Evolutionary conservation across 2,113 vertebrate genomes (phyloP), one percentile per base, ranked within the genome.

Genomic region (Lepus timidus): DNA sequence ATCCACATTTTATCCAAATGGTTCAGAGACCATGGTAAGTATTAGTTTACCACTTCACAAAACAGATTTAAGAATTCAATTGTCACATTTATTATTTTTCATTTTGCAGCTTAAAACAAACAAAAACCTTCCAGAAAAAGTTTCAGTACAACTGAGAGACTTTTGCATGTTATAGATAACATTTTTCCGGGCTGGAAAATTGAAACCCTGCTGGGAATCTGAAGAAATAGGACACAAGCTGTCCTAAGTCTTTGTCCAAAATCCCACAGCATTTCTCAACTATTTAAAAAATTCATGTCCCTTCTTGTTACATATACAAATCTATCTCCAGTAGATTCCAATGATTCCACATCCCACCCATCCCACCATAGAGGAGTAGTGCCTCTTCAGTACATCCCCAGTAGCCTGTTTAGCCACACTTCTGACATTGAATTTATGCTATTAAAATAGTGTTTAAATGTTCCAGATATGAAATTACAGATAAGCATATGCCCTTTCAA

Each of bases 31-130:
- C 19, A 11, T 83, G 78, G 29, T 64, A 75, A 85, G 44, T 85
- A 74, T 79, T 75, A 44, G 17, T 79, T 91, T 94, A 84, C 90
- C 89, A 81, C 62, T 61, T 70, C 22, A 89, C 31, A 78, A 62
- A 95, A 85, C 19, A 64, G 36, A 84, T 61, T 39, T 91, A 23
- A 90, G 88, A 89, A 33, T 94, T 87, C 91, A 83, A 86, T 80
- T 67, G 16, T 71, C 49, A 64, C 9, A 27, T 61, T 58, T 19
- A 71, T n/a, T 74, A 79, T 89, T 85, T 75, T 49, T 51, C 74
- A 64, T 68, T 94, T 83, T 96, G 16, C 71, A 55, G 73, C 73
- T 87, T 80, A 73, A 87, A 81, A 84, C 89, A 49, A 65, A 31
- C 49, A 61, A 92, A 58, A 55, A 58, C 9, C 6, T 73, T 84